phyloP scores from a whole-genome alignment of 2,797 vertebrate species.

The Crenichthys baileyi region DNA sequence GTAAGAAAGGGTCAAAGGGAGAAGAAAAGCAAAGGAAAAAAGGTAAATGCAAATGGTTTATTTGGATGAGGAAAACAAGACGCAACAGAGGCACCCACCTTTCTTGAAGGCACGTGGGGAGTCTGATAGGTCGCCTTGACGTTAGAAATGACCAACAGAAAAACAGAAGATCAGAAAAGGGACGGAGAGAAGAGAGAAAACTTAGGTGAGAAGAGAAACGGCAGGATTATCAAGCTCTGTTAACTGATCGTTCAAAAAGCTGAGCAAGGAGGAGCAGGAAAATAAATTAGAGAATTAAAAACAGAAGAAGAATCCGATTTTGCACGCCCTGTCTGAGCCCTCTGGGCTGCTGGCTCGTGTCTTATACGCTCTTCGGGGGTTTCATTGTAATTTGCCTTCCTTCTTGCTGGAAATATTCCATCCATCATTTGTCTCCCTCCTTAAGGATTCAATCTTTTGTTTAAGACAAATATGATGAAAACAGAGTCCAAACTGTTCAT shows the following conservation, averaged over 20 bases:
- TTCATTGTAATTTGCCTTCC: constrained; percentile 50
- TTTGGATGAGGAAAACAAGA: constrained; percentile 57
- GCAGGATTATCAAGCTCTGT: constrained; percentile 79
- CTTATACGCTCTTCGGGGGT: constrained; percentile 47
- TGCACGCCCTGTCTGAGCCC: constrained; percentile 46
- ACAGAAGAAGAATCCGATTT: constrained; percentile 46
- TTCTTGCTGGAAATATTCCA: constrained; percentile 49
- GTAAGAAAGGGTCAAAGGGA: constrained; percentile 25
- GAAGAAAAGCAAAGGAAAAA: constrained; percentile 42
- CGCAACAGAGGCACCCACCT: constrained; percentile 91
- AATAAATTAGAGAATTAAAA: constrained; percentile 56
- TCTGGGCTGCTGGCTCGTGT: constrained; percentile 49
- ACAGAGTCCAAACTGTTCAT: constrained; percentile 47
- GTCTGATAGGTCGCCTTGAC: constrained; percentile 96
- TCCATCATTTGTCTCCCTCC: constrained; percentile 40
- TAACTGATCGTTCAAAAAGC: constrained; percentile 66
- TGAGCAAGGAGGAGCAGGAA: constrained; percentile 58
- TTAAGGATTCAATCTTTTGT: constrained; percentile 50
- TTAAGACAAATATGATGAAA: constrained; percentile 55
- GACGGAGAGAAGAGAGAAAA: constrained; percentile 80
- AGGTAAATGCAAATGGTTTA: constrained; percentile 42
- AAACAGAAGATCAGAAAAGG: constrained; percentile 70
- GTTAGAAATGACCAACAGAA: constrained; percentile 89
- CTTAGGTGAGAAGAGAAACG: constrained; percentile 75
- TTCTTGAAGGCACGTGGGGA: constrained; percentile 97